A percentile compares a stretch with the other conserved stretches of the same genome.
phyloP scores from a whole-genome alignment of 2,888 invertebrate species.

The Syrphus vitripennis region DNA sequence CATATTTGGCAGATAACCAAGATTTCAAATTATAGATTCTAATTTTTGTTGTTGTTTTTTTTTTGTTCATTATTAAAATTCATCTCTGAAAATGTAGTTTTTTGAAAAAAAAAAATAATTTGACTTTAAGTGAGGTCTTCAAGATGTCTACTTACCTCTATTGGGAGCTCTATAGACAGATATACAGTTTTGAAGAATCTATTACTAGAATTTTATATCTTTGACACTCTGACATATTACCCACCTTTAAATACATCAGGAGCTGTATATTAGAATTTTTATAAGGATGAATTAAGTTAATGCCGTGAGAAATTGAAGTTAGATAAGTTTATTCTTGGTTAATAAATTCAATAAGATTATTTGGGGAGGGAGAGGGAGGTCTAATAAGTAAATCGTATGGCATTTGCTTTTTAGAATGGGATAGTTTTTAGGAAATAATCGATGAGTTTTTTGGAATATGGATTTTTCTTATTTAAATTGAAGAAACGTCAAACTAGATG shows the following conservation, averaged over 20 bases:
- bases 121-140: not conserved
- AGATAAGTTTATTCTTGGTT: no score
- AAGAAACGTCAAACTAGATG: no score
- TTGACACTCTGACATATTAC: not conserved
- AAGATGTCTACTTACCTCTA: not conserved
- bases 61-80: not conserved
- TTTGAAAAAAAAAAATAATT: slow-evolving; percentile 13
- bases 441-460: no score
- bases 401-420: no score
- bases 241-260: not conserved
- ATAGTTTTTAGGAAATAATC: no score
- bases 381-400: no score
- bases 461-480: no score
- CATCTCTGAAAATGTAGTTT: not conserved
- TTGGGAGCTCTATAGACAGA: no score
- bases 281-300: not conserved
- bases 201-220: not conserved
- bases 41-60: not conserved
- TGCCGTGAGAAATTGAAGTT: not conserved
- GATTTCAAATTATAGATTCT: slow-evolving; percentile 39
- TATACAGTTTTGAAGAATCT: not conserved
- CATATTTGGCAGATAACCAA: slow-evolving; percentile 61
- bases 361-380: no score
- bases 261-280: no score
- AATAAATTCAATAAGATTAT: not conserved